phyloP scores from a whole-genome alignment of 1,140 invertebrate genomes.

The Heliconius congener region DNA sequence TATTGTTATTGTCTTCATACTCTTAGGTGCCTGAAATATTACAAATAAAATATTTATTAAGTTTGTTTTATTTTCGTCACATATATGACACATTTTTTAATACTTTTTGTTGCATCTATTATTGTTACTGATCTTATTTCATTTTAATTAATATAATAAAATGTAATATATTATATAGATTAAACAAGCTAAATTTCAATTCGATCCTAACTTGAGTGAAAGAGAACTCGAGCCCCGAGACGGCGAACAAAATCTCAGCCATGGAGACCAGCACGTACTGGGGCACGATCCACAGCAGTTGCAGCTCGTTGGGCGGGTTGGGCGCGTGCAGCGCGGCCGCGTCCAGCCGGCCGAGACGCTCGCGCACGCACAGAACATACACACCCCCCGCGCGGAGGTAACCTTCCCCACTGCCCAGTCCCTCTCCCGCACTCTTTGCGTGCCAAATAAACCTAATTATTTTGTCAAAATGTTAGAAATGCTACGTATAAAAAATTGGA shows the following conservation, averaged over 20 bases:
- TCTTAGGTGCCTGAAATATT: conserved; percentile 84
- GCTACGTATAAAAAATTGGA: too few species aligned
- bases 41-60: background rate
- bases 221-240: conserved; percentile 95
- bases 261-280: conserved; percentile 93
- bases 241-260: conserved; percentile 93
- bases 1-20: conserved; percentile 96
- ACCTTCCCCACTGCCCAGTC: conserved; percentile 59
- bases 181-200: conserved; percentile 13
- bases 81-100: too few species aligned
- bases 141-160: background rate
- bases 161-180: background rate
- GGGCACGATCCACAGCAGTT: conserved; percentile 92
- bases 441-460: conserved; percentile 46
- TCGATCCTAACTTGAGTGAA: conserved; percentile 86
- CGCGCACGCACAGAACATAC: conserved; percentile 64
- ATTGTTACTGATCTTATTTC: background rate
- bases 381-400: conserved; percentile 61
- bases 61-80: background rate
- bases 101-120: background rate
- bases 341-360: conserved; percentile 61
- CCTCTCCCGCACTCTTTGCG: conserved; percentile 51
- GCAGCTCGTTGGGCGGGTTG: conserved; percentile 87
- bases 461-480: background rate
- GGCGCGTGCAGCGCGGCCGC: conserved; percentile 74